Percentiles rank a stretch among this genome's conserved stretches.
Evolutionary conservation across 2,113 vertebrate genomes (phyloP).

Genomic region (Beaufortia kweichowensis): DNA sequence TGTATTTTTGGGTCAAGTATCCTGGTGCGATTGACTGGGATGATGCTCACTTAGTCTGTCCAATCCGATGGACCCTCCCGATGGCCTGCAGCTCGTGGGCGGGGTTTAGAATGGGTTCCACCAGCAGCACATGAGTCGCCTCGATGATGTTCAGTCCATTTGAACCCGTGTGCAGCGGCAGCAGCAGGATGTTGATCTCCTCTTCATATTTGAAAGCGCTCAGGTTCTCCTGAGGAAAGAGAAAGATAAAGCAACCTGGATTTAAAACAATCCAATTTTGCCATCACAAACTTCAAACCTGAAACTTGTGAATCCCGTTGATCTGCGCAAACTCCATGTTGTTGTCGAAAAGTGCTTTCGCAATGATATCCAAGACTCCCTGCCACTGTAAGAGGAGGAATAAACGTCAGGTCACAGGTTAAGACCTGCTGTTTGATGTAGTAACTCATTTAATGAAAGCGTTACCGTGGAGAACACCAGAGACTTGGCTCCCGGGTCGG

Average conservation of each 20-base stretch:
- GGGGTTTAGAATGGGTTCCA: conserved; percentile 95
- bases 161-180: conserved; percentile 96
- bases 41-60: conserved; percentile 90
- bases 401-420: not conserved
- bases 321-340: conserved; percentile 96
- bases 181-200: conserved; percentile 95
- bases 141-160: conserved; percentile 98
- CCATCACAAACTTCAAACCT: conserved; percentile 74
- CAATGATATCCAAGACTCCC: conserved; percentile 95
- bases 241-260: no score
- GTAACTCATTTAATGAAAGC: conserved; percentile 1
- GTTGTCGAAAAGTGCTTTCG: conserved; percentile 96
- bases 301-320: conserved; percentile 94
- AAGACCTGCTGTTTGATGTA: conserved; percentile 13
- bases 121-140: conserved; percentile 92
- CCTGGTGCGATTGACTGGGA: not conserved
- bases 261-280: not conserved
- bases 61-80: conserved; percentile 95
- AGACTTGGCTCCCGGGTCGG: conserved; percentile 89
- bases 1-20: no score
- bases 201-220: conserved; percentile 93
- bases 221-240: conserved; percentile 86
- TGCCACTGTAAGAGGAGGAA: conserved; percentile 83
- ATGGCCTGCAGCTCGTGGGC: conserved; percentile 97
- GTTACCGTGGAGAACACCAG: conserved; percentile 96